Evolutionary conservation across 2,797 vertebrate species (phyloP).

Genomic region (Microhierax caerulescens): DNA sequence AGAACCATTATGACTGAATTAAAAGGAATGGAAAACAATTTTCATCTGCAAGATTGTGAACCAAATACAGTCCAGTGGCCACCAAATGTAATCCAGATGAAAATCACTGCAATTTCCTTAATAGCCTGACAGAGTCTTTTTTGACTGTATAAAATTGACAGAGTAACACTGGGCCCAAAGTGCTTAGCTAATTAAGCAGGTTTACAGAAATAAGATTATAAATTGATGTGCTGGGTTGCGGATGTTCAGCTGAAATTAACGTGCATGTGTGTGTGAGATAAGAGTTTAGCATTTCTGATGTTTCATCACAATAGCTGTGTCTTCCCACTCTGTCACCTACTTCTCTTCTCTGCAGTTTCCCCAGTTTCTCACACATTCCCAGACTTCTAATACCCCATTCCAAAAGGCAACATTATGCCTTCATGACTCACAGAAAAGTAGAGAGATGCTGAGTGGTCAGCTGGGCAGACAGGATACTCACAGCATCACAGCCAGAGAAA

Average conservation of each 20-base stretch:
- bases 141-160: neutral
- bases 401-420: neutral
- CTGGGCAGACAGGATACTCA: neutral
- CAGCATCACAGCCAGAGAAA: neutral
- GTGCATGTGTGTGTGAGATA: neutral
- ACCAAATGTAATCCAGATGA: neutral
- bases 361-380: neutral
- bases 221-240: neutral
- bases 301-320: neutral
- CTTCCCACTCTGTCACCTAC: neutral
- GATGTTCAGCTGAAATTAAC: neutral
- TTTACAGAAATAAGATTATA: neutral
- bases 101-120: neutral
- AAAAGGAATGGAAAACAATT: neutral
- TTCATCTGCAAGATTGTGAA: neutral
- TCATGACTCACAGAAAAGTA: neutral
- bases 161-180: neutral
- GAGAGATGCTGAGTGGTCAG: neutral
- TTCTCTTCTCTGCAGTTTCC: neutral
- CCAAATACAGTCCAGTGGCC: neutral
- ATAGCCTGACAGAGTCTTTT: neutral
- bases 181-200: neutral
- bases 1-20: neutral
- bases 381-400: neutral
- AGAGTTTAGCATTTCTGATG: neutral